Evolutionary conservation across 2,113 vertebrate species (phyloP).

Genomic region (Ctenodactylus gundi): DNA sequence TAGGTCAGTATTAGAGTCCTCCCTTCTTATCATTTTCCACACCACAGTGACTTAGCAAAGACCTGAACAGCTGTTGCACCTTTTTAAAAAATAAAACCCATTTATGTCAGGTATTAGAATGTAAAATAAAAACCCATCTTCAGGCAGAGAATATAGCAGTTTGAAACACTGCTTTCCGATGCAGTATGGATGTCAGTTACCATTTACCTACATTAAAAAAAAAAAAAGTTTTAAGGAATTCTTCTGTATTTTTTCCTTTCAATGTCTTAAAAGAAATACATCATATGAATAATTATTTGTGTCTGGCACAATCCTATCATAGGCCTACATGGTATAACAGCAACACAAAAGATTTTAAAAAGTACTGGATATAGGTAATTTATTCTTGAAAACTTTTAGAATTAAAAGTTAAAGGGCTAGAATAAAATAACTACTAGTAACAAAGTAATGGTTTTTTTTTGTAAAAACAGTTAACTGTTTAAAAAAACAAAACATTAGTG

Average conservation of each 20-base stretch:
- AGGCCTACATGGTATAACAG: background rate
- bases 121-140: slow-evolving; percentile 44
- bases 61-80: background rate
- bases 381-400: slow-evolving; percentile 13
- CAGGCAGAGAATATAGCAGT: background rate
- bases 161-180: slow-evolving; percentile 32
- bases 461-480: slow-evolving; percentile 16
- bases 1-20: slow-evolving; percentile 55
- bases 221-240: background rate
- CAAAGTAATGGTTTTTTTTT: slow-evolving; percentile 22
- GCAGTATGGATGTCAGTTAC: slow-evolving; percentile 19
- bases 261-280: slow-evolving; percentile 4
- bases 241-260: too few relatives aligned
- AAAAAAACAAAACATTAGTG: background rate
- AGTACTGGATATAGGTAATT: background rate
- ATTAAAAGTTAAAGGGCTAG: background rate
- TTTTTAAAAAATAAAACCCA: slow-evolving; percentile 29
- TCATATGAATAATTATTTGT: slow-evolving; percentile 27
- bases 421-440: background rate
- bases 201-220: background rate
- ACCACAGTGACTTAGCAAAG: slow-evolving; percentile 67
- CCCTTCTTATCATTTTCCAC: slow-evolving; percentile 66
- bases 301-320: background rate
- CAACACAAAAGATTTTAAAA: slow-evolving; percentile 23
- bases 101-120: background rate